Base-by-base conservation (phyloP, 1,140 invertebrate genomes). In the Camponotus floridanus region DNA sequence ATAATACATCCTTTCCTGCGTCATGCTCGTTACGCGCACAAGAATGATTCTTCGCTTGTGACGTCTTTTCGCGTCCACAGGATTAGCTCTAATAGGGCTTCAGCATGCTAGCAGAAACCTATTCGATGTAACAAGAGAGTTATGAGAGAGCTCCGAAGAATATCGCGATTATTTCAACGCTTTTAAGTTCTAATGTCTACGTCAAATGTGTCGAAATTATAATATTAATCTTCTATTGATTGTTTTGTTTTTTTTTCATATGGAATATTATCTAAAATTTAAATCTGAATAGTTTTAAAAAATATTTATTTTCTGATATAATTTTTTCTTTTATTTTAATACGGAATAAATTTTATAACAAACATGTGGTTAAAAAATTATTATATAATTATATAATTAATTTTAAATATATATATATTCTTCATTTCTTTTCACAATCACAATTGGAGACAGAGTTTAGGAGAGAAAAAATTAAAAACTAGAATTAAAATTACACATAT, bases 1-100 rank as follows among this genome's bases (percentile, higher is more conserved):
- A 31, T 86, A 51, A 51, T 51, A 76, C 86, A 91, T 92, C 90
- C 92, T 92, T 85, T 83, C 88, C 21, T 39, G 86, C 76, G 89
- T 91, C 90, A 91, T 87, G 84, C 88, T 92, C 87, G 91, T 92
- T 92, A 89, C 76, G 81, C 61, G 79, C 70, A 74, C 86, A 59
- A 39, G 51, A 51, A 85, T 88, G 64, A 85, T 88, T 88, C 76
- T 64, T 57, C 39, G 68, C 39, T 42, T 51, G 81, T 59, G 59
- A 71, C 55, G 88, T 88, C 83, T 76, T 86, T 74, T 80, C 88
- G 76, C 83, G 51, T 84, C 86, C 76, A 76, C 83, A 57, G 87
- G 87, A 89, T 88, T 85, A 78, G 74, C 73, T 88, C 55, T 71
- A 87, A 87, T 87, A 88, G 74, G 59, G 64, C 31, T 80, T 80